Evolutionary conservation across 2,888 invertebrate species (phyloP), one percentile per base, ranked within the genome.

Genomic region (Thecocarcelia acutangulata): DNA sequence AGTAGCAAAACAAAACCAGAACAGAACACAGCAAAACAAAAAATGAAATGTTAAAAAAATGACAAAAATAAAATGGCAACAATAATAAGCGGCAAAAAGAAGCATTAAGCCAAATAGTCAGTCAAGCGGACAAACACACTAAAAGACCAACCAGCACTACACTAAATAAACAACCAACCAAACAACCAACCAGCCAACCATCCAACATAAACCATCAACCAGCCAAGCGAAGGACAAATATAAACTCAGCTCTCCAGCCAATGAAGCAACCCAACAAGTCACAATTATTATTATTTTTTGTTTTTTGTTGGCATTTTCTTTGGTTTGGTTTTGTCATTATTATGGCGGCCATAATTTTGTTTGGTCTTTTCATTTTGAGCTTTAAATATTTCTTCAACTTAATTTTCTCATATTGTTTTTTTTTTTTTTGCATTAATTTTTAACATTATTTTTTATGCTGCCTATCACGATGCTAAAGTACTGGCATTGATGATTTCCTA

Each of bases 271-370:
- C 61, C 68, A 50, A 63, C 42, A 46, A 72, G 58, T 80, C 66
- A 61, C 21, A 28, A 11, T 52, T 15, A 19, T 24, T 59, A 21
- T 59, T 68, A 4, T n/a, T 54, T 12, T 48, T 58, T 58, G 46
- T 63, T 44, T 15, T 19, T 12, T 6, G 8, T 2, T 59, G 4
- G 33, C 28, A 19, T n/a, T 61, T 33, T 13, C 15, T 33, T n/a
- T 61, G 15, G 50, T 64, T 58, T 56, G 21, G 21, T 56, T 74
- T 75, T 81, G 68, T 68, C 68, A 73, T 77, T 59, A 69, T 64
- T 76, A 73, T 74, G 56, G 52, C 69, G 69, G 73, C 81, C 74
- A 81, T 77, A 81, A 81, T 77, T 69, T 81, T 69, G 73, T 74
- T 74, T 69, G 63, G 69, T 52, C 74, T 74, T 77, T 64, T 81